A percentile compares a stretch with the other conserved stretches of the same genome.
Evolutionary conservation across 2,113 vertebrate genomes (phyloP).

Genomic region (Albula goreensis): DNA sequence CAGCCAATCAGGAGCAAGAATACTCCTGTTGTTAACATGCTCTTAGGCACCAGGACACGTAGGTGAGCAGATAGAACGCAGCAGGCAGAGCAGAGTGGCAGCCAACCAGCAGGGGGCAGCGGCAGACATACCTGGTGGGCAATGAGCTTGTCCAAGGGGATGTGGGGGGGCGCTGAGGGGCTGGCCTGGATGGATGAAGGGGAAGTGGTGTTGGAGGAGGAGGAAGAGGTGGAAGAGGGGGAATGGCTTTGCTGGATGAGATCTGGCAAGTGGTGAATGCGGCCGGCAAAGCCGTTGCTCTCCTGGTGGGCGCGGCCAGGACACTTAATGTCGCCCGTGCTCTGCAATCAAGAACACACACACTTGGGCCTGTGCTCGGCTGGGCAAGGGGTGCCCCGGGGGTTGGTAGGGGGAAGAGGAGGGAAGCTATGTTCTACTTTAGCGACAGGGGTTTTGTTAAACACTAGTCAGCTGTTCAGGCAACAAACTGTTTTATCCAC

Average conservation of each 20-base stretch:
- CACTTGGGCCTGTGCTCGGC: too few species aligned
- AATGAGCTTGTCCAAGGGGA: constrained; percentile 93
- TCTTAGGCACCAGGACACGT: background rate
- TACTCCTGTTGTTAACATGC: background rate
- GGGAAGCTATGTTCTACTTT: too few species aligned
- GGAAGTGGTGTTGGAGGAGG: constrained; percentile 68
- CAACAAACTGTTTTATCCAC: too few species aligned
- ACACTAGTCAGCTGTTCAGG: too few species aligned
- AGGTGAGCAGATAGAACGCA: constrained; percentile 37
- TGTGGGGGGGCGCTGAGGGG: constrained; percentile 96
- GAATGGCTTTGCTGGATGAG: constrained; percentile 99
- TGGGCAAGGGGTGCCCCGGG: too few species aligned
- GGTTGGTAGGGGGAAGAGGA: too few species aligned
- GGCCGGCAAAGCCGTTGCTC: constrained; percentile 94
- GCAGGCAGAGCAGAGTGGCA: constrained; percentile 67
- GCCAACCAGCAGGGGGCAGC: constrained; percentile 70
- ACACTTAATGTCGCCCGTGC: constrained; percentile 93
- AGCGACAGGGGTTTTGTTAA: too few species aligned
- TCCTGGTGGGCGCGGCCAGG: constrained; percentile 72
- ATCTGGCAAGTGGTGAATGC: constrained; percentile 98
- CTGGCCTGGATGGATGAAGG: constrained; percentile 94
- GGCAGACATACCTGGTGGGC: constrained; percentile 91
- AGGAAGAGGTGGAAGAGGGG: constrained; percentile 76
- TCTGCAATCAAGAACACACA: constrained; percentile 99
- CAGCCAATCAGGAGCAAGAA: too few species aligned